Conservation (phyloP, 2,797 vertebrate species). For the Sus cebifrons region DNA sequence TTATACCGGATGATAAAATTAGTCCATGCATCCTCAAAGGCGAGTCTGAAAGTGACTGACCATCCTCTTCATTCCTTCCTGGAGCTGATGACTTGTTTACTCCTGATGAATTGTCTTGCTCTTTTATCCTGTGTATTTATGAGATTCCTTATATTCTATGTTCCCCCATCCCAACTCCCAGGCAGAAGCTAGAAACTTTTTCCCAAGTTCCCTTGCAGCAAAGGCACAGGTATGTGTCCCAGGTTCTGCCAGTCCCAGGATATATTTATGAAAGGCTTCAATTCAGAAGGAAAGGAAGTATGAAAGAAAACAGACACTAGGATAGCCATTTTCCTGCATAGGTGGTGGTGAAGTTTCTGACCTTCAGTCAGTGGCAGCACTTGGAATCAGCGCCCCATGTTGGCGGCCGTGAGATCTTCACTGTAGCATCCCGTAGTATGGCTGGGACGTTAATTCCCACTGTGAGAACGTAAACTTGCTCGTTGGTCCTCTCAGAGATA, state of each 20-base stretch:
- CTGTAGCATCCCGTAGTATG: fast-evolving
- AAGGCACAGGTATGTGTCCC: not conserved
- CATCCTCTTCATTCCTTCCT: not conserved
- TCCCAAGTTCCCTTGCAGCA: not conserved
- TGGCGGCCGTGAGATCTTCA: not conserved
- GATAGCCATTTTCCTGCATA: not conserved
- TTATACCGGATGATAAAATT: not conserved
- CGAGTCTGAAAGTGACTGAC: not conserved
- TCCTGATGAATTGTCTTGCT: not conserved
- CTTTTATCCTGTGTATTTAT: not conserved
- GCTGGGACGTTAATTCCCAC: not conserved
- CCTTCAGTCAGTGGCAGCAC: not conserved
- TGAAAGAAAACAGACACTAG: too few species aligned
- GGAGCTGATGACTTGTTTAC: not conserved
- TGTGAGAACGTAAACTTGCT: not conserved
- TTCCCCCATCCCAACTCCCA: fast-evolving
- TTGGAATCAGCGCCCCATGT: fast-evolving
- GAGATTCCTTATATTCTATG: not conserved
- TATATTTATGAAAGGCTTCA: not conserved
- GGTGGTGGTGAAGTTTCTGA: not conserved
- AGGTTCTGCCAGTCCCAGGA: not conserved
- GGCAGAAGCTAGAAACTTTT: not conserved
- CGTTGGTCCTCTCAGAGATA: not conserved
- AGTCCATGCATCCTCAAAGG: not conserved
- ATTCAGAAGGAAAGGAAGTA: not conserved